Conservation (phyloP, 2,888 invertebrate species). For the Pinctada fucata region DNA sequence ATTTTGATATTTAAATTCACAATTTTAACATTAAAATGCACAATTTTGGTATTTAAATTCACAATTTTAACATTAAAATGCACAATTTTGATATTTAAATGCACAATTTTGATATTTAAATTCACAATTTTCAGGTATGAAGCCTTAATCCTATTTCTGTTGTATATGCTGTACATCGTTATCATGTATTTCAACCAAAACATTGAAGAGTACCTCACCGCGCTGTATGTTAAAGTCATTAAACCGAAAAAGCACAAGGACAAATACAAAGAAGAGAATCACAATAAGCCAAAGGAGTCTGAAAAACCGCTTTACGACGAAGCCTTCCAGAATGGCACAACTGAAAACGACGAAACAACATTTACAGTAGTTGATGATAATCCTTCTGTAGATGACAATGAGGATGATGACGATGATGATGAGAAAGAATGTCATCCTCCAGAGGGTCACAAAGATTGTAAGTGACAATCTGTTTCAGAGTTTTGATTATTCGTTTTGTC, state of each 20-base stretch:
- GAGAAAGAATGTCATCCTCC: constrained; percentile 20
- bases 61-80: no score
- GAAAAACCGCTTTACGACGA: constrained; percentile 24
- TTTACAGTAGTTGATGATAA: constrained; percentile 7
- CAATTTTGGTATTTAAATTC: no score
- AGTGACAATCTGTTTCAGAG: neutral
- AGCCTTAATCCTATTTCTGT: constrained; percentile 89
- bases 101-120: no score
- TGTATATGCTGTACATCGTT: constrained; percentile 91
- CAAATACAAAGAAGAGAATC: constrained; percentile 2
- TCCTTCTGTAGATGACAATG: neutral
- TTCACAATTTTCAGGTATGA: constrained; percentile 84
- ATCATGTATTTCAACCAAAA: constrained; percentile 88
- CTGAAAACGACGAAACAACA: constrained; percentile 17
- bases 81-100: no score
- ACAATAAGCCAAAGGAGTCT: constrained; percentile 13
- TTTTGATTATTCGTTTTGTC: neutral
- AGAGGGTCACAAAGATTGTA: constrained; percentile 26
- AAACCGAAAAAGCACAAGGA: constrained; percentile 8
- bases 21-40: no score
- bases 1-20: no score
- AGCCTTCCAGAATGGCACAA: neutral
- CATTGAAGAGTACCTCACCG: constrained; percentile 56
- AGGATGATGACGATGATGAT: constrained; percentile 1
- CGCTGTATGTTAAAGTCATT: constrained; percentile 16